Evolutionary conservation across 2,113 vertebrate species (phyloP).

Genomic region (Rhea americana): DNA sequence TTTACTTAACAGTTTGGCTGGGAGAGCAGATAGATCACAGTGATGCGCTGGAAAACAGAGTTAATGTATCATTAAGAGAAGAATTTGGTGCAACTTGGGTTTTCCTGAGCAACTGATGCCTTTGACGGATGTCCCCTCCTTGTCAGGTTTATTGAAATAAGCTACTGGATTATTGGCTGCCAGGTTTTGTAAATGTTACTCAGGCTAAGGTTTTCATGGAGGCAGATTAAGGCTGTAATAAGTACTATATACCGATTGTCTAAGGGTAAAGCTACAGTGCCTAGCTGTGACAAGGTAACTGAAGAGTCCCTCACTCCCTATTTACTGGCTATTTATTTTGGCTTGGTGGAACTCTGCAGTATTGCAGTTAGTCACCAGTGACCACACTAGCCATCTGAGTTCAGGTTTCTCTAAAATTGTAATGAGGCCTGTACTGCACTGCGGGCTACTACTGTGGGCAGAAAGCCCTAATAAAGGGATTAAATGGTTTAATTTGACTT

Average conservation of each 20-base stretch:
- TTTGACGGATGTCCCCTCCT: background rate
- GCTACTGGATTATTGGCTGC: accelerated
- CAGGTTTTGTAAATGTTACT: background rate
- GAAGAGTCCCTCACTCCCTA: background rate
- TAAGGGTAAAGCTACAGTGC: background rate
- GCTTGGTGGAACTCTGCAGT: background rate
- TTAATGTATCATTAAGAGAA: background rate
- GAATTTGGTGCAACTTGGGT: background rate
- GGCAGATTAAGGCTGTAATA: background rate
- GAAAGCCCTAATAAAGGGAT: background rate
- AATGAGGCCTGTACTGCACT: background rate
- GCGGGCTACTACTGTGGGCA: background rate
- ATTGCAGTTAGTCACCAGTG: background rate
- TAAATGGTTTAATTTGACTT: background rate
- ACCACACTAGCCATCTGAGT: background rate
- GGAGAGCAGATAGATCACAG: background rate
- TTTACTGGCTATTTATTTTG: background rate
- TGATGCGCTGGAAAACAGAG: background rate
- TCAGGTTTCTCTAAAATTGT: background rate
- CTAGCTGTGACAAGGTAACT: background rate
- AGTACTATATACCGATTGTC: background rate
- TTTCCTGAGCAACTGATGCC: background rate
- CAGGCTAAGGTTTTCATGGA: background rate
- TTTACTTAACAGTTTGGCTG: background rate
- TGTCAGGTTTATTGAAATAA: background rate